A percentile compares a stretch with the other conserved stretches of the same genome.
phyloP scores from a whole-genome alignment of 2,113 vertebrate genomes.

The Burhinus bistriatus region DNA sequence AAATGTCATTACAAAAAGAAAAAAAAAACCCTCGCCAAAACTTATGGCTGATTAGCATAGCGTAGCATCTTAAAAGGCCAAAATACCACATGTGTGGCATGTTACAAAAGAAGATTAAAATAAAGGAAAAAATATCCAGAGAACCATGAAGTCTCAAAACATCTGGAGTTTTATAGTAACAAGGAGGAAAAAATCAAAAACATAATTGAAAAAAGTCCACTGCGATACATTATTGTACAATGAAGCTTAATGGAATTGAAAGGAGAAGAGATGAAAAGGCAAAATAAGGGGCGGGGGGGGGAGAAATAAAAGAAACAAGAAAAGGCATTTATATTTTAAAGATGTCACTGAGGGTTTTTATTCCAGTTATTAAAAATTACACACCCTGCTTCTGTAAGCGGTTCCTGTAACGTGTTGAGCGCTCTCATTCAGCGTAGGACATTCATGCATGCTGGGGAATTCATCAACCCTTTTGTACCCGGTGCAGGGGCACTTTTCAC shows the following conservation, averaged over 20 bases:
- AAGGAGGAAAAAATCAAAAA: slow-evolving; percentile 74
- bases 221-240: slow-evolving; percentile 68
- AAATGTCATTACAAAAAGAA: neutral
- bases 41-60: slow-evolving; percentile 43
- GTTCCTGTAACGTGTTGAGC: slow-evolving; percentile 11
- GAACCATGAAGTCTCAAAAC: slow-evolving; percentile 79
- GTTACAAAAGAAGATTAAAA: slow-evolving; percentile 78
- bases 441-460: neutral
- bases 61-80: slow-evolving; percentile 54
- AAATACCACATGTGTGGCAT: slow-evolving; percentile 75
- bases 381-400: slow-evolving; percentile 48
- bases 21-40: neutral
- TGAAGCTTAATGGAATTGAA: slow-evolving; percentile 61
- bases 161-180: slow-evolving; percentile 79
- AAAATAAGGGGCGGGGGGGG: neutral
- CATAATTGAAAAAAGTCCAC: slow-evolving; percentile 77
- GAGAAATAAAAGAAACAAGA: slow-evolving; percentile 44
- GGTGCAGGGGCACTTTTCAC: neutral
- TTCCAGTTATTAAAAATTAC: slow-evolving; percentile 58
- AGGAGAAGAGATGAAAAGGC: slow-evolving; percentile 71
- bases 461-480: neutral
- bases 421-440: neutral
- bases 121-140: slow-evolving; percentile 75
- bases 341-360: slow-evolving; percentile 45
- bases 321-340: slow-evolving; percentile 53